These are phyloP conservation scores for Oncorhynchus nerka DNA, from an alignment of 2,113 vertebrate species.

Conservation along the genomic window DNA sequence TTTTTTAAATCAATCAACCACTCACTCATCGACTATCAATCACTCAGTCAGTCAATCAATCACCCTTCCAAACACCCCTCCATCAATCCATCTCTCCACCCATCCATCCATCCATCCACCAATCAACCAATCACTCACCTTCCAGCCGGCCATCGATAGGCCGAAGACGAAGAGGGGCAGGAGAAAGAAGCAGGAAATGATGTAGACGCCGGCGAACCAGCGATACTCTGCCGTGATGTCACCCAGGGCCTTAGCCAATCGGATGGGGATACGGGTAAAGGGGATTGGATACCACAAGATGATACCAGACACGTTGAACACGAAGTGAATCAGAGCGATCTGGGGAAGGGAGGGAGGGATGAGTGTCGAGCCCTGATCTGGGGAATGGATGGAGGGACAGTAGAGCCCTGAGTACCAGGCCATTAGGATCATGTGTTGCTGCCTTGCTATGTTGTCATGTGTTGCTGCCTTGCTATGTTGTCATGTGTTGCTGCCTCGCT, in stretches of 20 bases:
- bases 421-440: too few species aligned
- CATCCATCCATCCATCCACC: too few species aligned
- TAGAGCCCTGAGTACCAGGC: too few species aligned
- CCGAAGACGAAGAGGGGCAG: slow-evolving; percentile 81
- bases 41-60: slow-evolving; percentile 31
- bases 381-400: too few species aligned
- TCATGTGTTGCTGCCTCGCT: too few species aligned
- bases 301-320: slow-evolving; percentile 94
- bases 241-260: slow-evolving; percentile 80
- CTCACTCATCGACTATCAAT: too few species aligned
- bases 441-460: too few species aligned
- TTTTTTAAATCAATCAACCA: too few species aligned
- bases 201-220: slow-evolving; percentile 91
- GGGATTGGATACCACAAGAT: slow-evolving; percentile 90
- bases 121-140: background rate
- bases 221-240: slow-evolving; percentile 84
- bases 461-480: too few species aligned
- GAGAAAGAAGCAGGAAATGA: slow-evolving; percentile 82
- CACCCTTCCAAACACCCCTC: slow-evolving; percentile 59
- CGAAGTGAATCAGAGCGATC: slow-evolving; percentile 95
- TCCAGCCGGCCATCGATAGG: slow-evolving; percentile 88
- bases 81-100: too few species aligned
- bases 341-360: slow-evolving; percentile 57
- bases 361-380: slow-evolving; percentile 64
- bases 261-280: slow-evolving; percentile 86